Evolutionary conservation across 2,888 invertebrate genomes (phyloP), one percentile per base, ranked within the genome.

Genomic region (Phrixothrix hirtus): DNA sequence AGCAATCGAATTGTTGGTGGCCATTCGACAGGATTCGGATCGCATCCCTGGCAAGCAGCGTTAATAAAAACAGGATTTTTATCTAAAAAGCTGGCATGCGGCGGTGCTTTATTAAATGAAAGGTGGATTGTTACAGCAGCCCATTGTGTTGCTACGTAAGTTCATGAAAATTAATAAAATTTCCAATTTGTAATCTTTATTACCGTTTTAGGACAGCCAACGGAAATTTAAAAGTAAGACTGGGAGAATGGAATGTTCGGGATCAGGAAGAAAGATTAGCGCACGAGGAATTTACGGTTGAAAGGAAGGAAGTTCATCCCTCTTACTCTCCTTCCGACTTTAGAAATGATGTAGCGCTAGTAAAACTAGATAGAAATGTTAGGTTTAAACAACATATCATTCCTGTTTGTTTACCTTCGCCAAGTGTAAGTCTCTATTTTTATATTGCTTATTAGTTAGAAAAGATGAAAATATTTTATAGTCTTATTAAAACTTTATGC

Each of bases 31-130:
- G 89, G 89, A 29, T 95, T 94, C 69, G 95, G 91, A 1, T 89
- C 91, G 6, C 93, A 94, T 77, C 95, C 95, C 2, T 95, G 95
- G 95, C 94, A 95, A 77, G 93, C 91, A 1, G 94, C 94, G 0
- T 82, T 95, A 13, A 92, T 94, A 65, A 94, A 95, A 76, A 90
- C 92, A 4, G 92, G 92, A 16, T 94, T 94, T 69, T 79, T 95
- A 11, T 87, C 89, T 61, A 91, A 93, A 74, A 92, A 95, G 71
- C 79, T 95, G 6, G 92, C 94, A 1, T 95, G 95, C 69, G 95
- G 95, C 0, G 95, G 95, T 0, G 95, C 95, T 0, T 75, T 95
- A 26, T 81, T 95, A 36, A 94, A 91, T 44, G 91, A 92, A 62
- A 81, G 92, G 75, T 95, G 94, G 94, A 91, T 94, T 5, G 87